Conservation (phyloP, 2,113 vertebrate genomes). For the western clawed frog (Xenopus tropicalis) region UCB_Xtro_10.0 CM004446.2:84851501-84852000, state of each 20-base stretch:
- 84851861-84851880: no score
- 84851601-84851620: neutral
- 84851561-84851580: neutral
- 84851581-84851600: neutral
- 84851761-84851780: neutral
- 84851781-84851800: neutral
- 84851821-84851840: no score
- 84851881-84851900: no score
- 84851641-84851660: slow-evolving; percentile 2
- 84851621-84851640: neutral
- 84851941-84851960: no score
- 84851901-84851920: no score
- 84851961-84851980: no score
- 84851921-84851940: no score
- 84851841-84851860: no score
- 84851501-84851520: slow-evolving; percentile 25
- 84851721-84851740: slow-evolving; percentile 28
- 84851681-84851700: neutral
- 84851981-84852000: no score
- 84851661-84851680: neutral
- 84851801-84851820: no score
- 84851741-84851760: neutral
- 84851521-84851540: neutral
- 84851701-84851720: slow-evolving; percentile 3
- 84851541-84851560: slow-evolving; percentile 11